Evolutionary conservation across 37 sponge, comb jelly and placozoan species (phyloP), one percentile per base, ranked within the genome.

Genomic region (Ephydatia muelleri): DNA sequence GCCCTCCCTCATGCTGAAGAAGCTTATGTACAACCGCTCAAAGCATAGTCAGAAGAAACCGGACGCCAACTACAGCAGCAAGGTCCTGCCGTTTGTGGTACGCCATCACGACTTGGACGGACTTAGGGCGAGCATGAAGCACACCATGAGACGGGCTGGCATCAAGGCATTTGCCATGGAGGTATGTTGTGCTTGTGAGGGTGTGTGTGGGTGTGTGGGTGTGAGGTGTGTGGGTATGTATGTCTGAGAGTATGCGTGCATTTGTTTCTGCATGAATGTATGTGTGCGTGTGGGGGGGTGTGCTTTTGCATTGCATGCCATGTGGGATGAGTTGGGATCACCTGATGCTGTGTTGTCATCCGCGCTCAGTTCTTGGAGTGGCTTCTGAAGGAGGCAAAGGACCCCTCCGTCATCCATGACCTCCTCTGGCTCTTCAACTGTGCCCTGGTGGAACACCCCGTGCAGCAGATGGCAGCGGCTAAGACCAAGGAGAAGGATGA

Each of bases 351-450:
- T 72, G 64, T 28, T 32, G 33, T 67, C n/a, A 68, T 27, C 36
- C 67, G 39, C 65, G 25, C 67, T 12, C 79, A 96, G 94, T 86
- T 87, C 40, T 64, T 97, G 27, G 83, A 90, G 48, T 94, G 93
- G 92, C 86, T 94, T 43, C 74, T 97, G 76, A 29, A 39, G 48
- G 79, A 83, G 29, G 83, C 90, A 2, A 11, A 64, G 38, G 93
- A 94, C 73, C 68, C 85, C 16, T 78, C 89, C 33, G 76, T 89
- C 36, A 68, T 97, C 22, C 97, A 97, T 74, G 94, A 94, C 76
- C 78, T 92, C 21, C 86, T 97, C 67, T 97, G 97, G 97, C 90
- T 91, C 82, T 96, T 91, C 73, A 85, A 88, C 72, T 75, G 81
- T 28, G 77, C 94, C 19, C 84, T 96, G 30, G 68, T 82, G 19